Base-by-base conservation (phyloP, 2,797 vertebrate species). In the Meriones psammophilus region DNA sequence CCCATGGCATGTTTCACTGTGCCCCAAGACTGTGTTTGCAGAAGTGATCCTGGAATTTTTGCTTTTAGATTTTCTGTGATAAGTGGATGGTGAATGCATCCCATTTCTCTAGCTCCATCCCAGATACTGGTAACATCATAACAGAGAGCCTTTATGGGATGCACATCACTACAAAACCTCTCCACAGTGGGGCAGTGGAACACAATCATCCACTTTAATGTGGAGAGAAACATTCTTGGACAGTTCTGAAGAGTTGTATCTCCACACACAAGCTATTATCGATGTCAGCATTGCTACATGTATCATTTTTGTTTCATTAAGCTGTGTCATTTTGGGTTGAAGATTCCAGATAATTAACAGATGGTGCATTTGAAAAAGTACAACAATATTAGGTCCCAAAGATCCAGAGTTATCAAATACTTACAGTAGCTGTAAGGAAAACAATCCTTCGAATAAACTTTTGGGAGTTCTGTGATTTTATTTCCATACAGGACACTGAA, bases 381-480 rank as follows among this genome's bases (percentile, higher is more conserved):
- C 14, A 39, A 10, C 39, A 71, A 66, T 46, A 66, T 62, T 64
- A 42, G 14, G 12, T 60, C 96, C 69, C 94, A 24, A 64, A 95
- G 96, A 93, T 91, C 50, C 79, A 89, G 93, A 88, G 64, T 2
- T 83, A 77, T 88, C 60, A 97, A 96, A 97, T 98, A 99, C 99
- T 99, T 98, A 99, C 99, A 99, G 98, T 77, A 99, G 98, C 97
- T 99, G 99, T 94, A 99, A 98, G 97, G 99, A 99, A 98, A 99
- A 99, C 1, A 99, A 98, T 97, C 99, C 99, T 98, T 99, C 99
- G 96, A 99, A 99, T 4, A 99, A 98, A 74, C 99, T 99, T 98
- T 99, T 99, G 99, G 99, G 97, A 99, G 99, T 98, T 99, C 99
- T 13, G 99, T 99, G 97, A 99, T 99, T 99, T 99, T 99, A 98